phyloP scores from a whole-genome alignment of 1,140 invertebrate species.

The Eueides isabella region DNA sequence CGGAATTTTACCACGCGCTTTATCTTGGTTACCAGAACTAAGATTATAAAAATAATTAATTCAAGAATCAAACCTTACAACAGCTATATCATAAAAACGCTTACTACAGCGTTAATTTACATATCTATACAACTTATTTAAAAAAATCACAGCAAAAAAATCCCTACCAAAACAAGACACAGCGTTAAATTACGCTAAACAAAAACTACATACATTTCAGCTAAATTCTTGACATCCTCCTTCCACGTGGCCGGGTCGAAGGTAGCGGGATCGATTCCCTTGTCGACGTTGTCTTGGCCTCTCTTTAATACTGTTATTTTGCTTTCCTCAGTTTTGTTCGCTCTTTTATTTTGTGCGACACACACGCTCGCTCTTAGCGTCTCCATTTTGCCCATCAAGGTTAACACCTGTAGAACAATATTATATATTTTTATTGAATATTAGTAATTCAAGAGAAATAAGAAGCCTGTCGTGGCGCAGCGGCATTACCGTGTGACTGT shows the following conservation, averaged over 20 bases:
- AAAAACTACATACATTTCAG: conserved; percentile 42
- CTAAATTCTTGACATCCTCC: conserved; percentile 63
- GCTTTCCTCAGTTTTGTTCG: conserved; percentile 58
- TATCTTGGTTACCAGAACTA: too few relatives aligned
- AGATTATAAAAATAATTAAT: too few relatives aligned
- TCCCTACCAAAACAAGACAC: conserved; percentile 2
- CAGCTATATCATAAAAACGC: too few relatives aligned
- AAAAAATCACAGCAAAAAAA: too few relatives aligned
- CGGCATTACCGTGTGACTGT: too few relatives aligned
- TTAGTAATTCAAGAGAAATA: neutral
- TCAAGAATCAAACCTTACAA: too few relatives aligned
- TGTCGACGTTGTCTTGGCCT: conserved; percentile 58
- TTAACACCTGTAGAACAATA: conserved; percentile 82
- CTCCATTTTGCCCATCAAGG: conserved; percentile 86
- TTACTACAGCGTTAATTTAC: too few relatives aligned
- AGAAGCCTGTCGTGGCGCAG: too few relatives aligned
- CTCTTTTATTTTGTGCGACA: conserved; percentile 63
- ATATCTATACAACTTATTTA: too few relatives aligned
- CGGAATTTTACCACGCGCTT: too few relatives aligned
- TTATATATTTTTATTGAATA: neutral
- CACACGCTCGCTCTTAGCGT: conserved; percentile 71
- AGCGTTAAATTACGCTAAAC: neutral
- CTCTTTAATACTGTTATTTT: conserved; percentile 71
- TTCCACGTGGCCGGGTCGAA: conserved; percentile 63
- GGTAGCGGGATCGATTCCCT: conserved; percentile 55